Conservation (phyloP, 2,888 invertebrate genomes). For the Cephus spinipes region DNA sequence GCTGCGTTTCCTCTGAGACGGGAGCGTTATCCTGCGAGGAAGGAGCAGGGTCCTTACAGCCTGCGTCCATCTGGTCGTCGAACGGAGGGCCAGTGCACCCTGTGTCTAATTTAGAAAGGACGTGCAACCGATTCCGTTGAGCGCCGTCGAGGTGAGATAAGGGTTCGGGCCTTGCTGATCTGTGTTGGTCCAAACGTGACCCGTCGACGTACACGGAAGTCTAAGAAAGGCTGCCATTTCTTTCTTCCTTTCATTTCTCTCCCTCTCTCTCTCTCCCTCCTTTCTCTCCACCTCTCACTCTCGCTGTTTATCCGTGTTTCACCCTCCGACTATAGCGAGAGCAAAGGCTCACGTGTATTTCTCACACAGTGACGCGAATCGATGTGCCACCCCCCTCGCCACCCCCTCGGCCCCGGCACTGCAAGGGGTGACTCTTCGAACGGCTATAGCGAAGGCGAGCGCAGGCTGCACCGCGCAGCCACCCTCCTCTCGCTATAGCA, state of each 20-base stretch:
- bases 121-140: neutral
- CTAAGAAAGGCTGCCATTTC: conserved; percentile 21
- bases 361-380: too few relatives aligned
- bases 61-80: conserved; percentile 5
- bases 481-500: too few relatives aligned
- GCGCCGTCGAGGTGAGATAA: neutral
- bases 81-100: neutral
- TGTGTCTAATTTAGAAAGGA: conserved; percentile 7
- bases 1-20: conserved; percentile 28
- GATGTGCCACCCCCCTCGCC: conserved; percentile 40
- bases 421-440: too few relatives aligned
- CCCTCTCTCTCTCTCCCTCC: conserved; percentile 27
- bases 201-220: conserved; percentile 23
- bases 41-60: conserved; percentile 13
- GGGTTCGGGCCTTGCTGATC: conserved; percentile 44
- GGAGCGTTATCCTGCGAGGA: conserved; percentile 15
- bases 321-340: too few relatives aligned
- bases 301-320: neutral
- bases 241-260: conserved; percentile 29
- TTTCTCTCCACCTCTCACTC: conserved; percentile 24
- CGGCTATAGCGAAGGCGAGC: too few relatives aligned
- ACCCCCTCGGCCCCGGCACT: too few relatives aligned
- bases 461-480: too few relatives aligned
- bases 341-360: too few relatives aligned
- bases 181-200: conserved; percentile 23